Percentiles rank a stretch among this genome's conserved stretches.
phyloP scores from a whole-genome alignment of 30 jellyfish, hydroid and myxozoan species.

The Aurelia sp. region DNA sequence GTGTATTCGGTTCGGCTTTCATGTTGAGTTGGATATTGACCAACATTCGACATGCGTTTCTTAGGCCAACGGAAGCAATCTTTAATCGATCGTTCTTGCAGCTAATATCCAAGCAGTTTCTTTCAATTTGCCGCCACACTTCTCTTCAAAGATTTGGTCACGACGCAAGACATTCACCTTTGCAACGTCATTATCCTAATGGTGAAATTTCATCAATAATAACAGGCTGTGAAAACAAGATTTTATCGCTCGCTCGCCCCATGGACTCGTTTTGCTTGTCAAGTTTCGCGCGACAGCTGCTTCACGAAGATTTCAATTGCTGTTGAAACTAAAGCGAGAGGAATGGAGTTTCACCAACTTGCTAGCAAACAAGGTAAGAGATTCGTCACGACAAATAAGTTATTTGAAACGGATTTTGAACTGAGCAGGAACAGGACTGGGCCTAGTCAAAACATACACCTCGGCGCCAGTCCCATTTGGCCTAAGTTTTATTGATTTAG shows the following conservation, averaged over 20 bases:
- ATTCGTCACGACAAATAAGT: not conserved
- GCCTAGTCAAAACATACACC: slow-evolving; percentile 68
- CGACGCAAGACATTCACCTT: too few species aligned
- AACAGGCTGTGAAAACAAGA: slow-evolving; percentile 41
- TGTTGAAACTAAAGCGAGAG: not conserved
- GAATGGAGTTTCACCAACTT: slow-evolving; percentile 50
- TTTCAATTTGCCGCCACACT: too few species aligned
- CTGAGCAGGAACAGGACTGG: slow-evolving; percentile 20
- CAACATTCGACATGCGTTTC: slow-evolving; percentile 62
- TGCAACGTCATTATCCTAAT: not conserved
- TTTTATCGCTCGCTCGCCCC: slow-evolving; percentile 8
- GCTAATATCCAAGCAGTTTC: not conserved
- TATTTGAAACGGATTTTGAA: not conserved
- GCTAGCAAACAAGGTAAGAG: slow-evolving; percentile 52
- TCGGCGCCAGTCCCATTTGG: slow-evolving; percentile 69
- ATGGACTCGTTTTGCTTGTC: slow-evolving; percentile 43
- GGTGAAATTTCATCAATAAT: slow-evolving; percentile 8
- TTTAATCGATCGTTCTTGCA: not conserved
- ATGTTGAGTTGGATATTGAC: slow-evolving; percentile 52
- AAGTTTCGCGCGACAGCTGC: slow-evolving; percentile 58
- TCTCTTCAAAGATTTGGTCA: too few species aligned
- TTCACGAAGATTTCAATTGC: slow-evolving; percentile 7
- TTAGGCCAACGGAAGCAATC: slow-evolving; percentile 64
- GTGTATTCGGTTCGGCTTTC: slow-evolving; percentile 25
- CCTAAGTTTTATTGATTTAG: slow-evolving; percentile 1